Percentiles rank a stretch among this genome's conserved stretches.
Conservation (phyloP, 1,140 invertebrate genomes). For the Meloidogyne hapla region DNA sequence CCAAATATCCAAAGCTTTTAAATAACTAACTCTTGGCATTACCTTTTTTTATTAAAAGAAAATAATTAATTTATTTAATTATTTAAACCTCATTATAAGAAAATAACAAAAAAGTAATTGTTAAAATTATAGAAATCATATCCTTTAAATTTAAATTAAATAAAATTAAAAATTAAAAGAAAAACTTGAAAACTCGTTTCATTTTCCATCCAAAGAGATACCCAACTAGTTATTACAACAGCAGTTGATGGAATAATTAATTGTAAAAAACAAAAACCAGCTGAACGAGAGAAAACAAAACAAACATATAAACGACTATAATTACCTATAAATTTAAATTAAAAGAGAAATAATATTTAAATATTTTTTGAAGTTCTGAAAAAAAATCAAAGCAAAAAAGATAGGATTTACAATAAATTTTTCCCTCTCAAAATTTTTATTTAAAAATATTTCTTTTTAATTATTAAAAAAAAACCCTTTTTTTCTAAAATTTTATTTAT, state of each 20-base stretch:
- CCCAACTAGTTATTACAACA: constrained; percentile 63
- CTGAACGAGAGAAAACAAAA: constrained; percentile 58
- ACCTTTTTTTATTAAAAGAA: constrained; percentile 72
- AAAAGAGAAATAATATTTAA: too few relatives aligned
- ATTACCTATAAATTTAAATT: constrained; percentile 41
- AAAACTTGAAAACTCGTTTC: constrained; percentile 57
- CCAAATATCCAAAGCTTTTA: constrained; percentile 87
- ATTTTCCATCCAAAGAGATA: constrained; percentile 64
- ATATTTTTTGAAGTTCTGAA: too few relatives aligned
- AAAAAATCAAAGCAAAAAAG: background rate
- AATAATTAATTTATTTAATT: background rate
- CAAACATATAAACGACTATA: constrained; percentile 61
- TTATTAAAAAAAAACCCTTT: too few relatives aligned
- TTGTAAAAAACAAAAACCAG: constrained; percentile 63
- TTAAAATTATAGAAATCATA: constrained; percentile 82
- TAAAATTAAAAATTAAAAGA: constrained; percentile 1
- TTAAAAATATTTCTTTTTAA: background rate
- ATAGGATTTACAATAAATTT: too few relatives aligned
- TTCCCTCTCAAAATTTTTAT: too few relatives aligned
- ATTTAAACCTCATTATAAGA: constrained; percentile 74
- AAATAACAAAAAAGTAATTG: constrained; percentile 97
- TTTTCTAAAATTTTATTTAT: too few relatives aligned
- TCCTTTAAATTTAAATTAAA: constrained; percentile 71
- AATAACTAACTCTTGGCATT: constrained; percentile 71
- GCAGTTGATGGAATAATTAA: constrained; percentile 64